phyloP scores from a whole-genome alignment of 2,797 vertebrate genomes.

The Sebastes ruberrimus region DNA sequence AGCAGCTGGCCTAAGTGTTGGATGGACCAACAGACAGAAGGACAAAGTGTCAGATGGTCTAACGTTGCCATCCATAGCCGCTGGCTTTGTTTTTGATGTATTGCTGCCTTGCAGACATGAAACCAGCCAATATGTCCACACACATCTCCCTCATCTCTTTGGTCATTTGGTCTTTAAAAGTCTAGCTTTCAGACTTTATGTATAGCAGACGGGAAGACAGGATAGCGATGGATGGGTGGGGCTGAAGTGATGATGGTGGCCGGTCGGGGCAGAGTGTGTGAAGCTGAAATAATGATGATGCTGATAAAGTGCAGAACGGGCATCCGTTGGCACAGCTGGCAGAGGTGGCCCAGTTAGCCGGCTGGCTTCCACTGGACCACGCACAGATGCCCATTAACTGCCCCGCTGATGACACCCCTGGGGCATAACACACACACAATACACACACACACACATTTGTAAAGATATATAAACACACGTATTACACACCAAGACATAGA shows the following conservation, averaged over 20 bases:
- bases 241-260: constrained; percentile 32
- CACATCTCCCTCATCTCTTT: neutral
- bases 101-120: neutral
- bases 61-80: neutral
- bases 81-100: neutral
- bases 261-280: constrained; percentile 52
- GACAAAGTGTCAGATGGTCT: neutral
- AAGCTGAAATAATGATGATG: constrained; percentile 82
- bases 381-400: constrained; percentile 87
- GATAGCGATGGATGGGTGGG: constrained; percentile 7
- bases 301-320: constrained; percentile 67
- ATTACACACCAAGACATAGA: constrained; percentile 21
- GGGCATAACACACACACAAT: constrained; percentile 61
- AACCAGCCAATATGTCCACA: neutral
- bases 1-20: neutral
- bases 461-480: constrained; percentile 12
- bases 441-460: constrained; percentile 17
- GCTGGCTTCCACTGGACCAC: constrained; percentile 83
- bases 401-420: constrained; percentile 81
- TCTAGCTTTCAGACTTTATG: neutral
- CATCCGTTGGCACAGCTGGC: constrained; percentile 83
- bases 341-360: constrained; percentile 77
- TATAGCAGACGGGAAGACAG: neutral
- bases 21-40: neutral
- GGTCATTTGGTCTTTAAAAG: neutral